phyloP scores from a whole-genome alignment of 30 jellyfish, hydroid and myxozoan species.

The Aurelia aurita complex sp. Pacific region DNA sequence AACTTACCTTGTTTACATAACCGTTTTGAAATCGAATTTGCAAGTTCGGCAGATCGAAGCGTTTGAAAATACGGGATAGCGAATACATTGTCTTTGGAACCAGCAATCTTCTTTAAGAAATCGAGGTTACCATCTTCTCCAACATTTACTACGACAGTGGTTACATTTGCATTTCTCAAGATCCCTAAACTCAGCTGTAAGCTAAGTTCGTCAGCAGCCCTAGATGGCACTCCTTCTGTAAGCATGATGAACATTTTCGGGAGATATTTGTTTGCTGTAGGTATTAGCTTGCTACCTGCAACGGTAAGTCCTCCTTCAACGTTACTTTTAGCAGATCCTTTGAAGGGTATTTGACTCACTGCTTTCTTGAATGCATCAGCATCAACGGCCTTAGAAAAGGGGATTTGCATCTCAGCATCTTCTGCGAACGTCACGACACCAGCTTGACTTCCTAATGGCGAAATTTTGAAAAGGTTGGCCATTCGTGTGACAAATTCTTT shows the following conservation, averaged over 20 bases:
- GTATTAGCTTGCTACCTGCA: slow-evolving; percentile 37
- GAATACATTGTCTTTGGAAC: neutral
- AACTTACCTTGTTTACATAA: slow-evolving; percentile 31
- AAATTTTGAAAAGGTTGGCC: slow-evolving; percentile 65
- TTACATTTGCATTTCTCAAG: neutral
- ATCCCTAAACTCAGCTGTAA: neutral
- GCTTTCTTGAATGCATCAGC: slow-evolving; percentile 50
- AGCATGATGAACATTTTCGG: slow-evolving; percentile 62
- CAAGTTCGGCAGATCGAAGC: slow-evolving; percentile 8
- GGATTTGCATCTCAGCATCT: slow-evolving; percentile 77
- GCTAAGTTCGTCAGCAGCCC: neutral
- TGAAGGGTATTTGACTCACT: slow-evolving; percentile 65
- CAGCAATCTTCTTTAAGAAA: neutral
- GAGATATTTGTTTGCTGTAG: slow-evolving; percentile 36
- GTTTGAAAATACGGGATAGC: neutral
- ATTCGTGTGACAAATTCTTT: slow-evolving; percentile 65
- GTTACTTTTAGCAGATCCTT: slow-evolving; percentile 51
- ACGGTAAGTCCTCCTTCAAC: slow-evolving; percentile 65
- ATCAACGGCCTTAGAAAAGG: slow-evolving; percentile 18
- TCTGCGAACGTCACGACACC: slow-evolving; percentile 86
- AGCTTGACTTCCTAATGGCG: slow-evolving; percentile 71
- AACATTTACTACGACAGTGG: neutral
- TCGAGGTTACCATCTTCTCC: neutral
- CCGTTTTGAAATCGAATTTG: slow-evolving; percentile 7
- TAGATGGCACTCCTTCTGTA: slow-evolving; percentile 42